Base-by-base conservation (phyloP, 2,113 vertebrate species). In the Archocentrus centrarchus region DNA sequence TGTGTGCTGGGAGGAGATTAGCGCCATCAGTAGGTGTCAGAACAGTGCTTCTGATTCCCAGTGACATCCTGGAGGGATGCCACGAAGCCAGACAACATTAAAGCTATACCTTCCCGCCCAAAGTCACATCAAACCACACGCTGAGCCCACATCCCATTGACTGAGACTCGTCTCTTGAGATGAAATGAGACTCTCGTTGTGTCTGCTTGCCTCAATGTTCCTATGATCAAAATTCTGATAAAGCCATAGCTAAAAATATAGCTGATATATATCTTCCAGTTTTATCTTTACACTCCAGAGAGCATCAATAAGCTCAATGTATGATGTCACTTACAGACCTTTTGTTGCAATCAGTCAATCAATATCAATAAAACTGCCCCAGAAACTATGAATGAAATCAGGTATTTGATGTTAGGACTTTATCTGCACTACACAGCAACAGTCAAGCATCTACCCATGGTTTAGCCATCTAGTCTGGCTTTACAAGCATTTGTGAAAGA, bases 1-100 rank as follows among this genome's bases (percentile, higher is more conserved):
- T 50, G n/a, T 84, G 85, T 90, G 88, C 79, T 55, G 58, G 22
- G 76, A 80, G 53, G 82, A 89, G 88, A 91, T 85, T 85, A 75
- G 84, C 79, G 24, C 73, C 78, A 85, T 89, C 86, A 89, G 75
- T 59, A 6, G 20, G n/a, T 55, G 80, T 83, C 63, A 82, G 50
- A 90, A 80, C 81, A 68, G 11, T 64, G 55, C 35, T 37, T 70
- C 60, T 37, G 82, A 61, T 64, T 84, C 66, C 30, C 30, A 22
- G 3, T 63, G 61, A 78, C 1, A 1, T 61, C 37, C 80, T 88
- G 89, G 85, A 91, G 85, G 78, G 82, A 79, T 64, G 79, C 86
- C 82, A 50, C 57, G 2, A 30, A 89, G 62, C 75, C 77, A 86
- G 70, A 79, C 83, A 58, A 81, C 66, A 84, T 89, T 81, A 89